A percentile compares a stretch with the other conserved stretches of the same genome.
These are phyloP conservation scores for Turritopsis dohrnii DNA, from an alignment of 30 jellyfish, hydroid and myxozoan genomes.

Conservation along the genomic window DNA sequence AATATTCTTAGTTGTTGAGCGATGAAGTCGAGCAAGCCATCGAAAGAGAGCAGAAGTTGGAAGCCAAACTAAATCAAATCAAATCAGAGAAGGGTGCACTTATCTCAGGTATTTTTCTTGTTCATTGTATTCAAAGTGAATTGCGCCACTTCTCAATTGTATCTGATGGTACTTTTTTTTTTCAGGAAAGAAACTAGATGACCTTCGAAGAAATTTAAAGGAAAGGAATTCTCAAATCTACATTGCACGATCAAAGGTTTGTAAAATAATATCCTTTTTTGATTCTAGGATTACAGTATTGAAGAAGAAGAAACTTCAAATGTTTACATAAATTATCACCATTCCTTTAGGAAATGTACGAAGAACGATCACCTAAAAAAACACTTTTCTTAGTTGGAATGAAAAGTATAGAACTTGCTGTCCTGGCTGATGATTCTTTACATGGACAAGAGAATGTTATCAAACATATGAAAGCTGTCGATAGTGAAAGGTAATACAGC, in stretches of 20 bases:
- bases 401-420: conserved; percentile 43
- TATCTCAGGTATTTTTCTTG: conserved; percentile 46
- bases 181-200: conserved; percentile 72
- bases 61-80: conserved; percentile 53
- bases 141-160: background rate
- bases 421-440: conserved; percentile 52
- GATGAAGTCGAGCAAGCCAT: conserved; percentile 82
- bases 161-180: background rate
- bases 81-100: conserved; percentile 65
- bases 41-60: conserved; percentile 65
- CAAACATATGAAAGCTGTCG: conserved; percentile 38
- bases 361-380: conserved; percentile 45
- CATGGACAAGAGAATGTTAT: conserved; percentile 56
- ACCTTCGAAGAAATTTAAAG: conserved; percentile 48
- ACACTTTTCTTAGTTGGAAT: conserved; percentile 38
- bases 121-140: background rate
- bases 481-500: background rate
- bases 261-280: no score
- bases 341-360: conserved; percentile 59
- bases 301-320: no score
- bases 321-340: background rate
- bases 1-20: conserved; percentile 45
- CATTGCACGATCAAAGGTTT: conserved; percentile 76
- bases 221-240: conserved; percentile 81
- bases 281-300: no score